Conservation (phyloP, 1,140 invertebrate species). For the Zeugodacus cucurbitae region DNA sequence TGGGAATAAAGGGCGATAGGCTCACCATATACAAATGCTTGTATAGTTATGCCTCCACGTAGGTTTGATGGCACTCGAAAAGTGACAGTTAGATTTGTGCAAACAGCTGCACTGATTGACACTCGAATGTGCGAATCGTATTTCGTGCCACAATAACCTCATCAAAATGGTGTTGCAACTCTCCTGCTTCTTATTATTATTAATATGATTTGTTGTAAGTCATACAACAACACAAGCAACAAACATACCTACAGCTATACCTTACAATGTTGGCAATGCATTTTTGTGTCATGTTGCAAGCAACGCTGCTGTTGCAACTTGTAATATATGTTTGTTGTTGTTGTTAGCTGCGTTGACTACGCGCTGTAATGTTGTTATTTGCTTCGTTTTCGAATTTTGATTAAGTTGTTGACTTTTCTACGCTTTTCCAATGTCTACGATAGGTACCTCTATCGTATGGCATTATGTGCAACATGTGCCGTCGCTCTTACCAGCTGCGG, state of each 20-base stretch:
- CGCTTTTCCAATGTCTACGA: background rate
- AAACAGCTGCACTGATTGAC: conserved; percentile 24
- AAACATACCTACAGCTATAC: no score
- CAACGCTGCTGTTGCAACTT: background rate
- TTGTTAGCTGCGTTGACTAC: background rate
- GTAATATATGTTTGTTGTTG: background rate
- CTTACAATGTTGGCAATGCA: background rate
- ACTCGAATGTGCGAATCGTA: conserved; percentile 20
- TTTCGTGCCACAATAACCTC: background rate
- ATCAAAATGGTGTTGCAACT: background rate
- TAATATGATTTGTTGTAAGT: no score
- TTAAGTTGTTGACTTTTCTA: conserved; percentile 24
- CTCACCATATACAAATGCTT: no score
- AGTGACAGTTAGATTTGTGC: conserved; percentile 28
- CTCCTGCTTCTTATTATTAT: background rate
- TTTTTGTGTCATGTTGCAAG: background rate
- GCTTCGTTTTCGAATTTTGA: background rate
- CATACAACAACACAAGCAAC: no score
- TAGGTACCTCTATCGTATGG: background rate
- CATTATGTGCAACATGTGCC: background rate
- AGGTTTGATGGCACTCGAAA: conserved; percentile 16
- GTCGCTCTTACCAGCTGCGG: background rate
- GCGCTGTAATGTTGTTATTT: background rate
- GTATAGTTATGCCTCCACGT: background rate
- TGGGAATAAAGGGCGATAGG: background rate